These are phyloP conservation scores for Mus caroli DNA, from an alignment of 2,797 vertebrate genomes.

Conservation along the genomic window DNA sequence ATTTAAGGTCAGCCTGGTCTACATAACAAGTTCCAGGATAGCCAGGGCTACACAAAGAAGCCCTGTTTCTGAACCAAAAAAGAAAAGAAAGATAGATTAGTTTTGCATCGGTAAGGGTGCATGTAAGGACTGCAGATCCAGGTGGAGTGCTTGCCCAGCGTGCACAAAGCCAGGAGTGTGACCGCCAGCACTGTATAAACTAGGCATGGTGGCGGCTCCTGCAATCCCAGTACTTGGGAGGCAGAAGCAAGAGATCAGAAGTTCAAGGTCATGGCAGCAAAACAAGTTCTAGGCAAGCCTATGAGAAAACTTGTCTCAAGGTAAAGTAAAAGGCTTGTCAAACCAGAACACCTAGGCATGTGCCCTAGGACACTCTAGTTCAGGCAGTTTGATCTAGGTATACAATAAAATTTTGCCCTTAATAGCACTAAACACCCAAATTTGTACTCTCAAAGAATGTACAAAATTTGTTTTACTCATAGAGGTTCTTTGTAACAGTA, in stretches of 20 bases:
- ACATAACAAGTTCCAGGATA: not conserved
- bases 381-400: not conserved
- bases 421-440: slow-evolving; percentile 4
- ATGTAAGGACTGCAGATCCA: not conserved
- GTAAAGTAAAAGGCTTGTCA: not conserved
- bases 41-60: not conserved
- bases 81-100: not conserved
- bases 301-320: not conserved
- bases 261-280: not conserved
- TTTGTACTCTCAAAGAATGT: slow-evolving; percentile 13
- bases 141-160: not conserved
- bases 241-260: not conserved
- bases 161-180: not conserved
- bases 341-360: not conserved
- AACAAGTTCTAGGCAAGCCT: not conserved
- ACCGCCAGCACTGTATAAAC: not conserved
- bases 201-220: not conserved
- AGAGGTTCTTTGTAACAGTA: slow-evolving; percentile 38
- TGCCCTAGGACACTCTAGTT: not conserved
- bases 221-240: not conserved
- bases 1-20: not conserved
- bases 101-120: not conserved
- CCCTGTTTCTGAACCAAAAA: not conserved
- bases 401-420: slow-evolving; percentile 28
- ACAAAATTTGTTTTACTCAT: slow-evolving; percentile 21